Conservation (phyloP, 2,113 vertebrate genomes). For the Oreocharis arfaki region DNA sequence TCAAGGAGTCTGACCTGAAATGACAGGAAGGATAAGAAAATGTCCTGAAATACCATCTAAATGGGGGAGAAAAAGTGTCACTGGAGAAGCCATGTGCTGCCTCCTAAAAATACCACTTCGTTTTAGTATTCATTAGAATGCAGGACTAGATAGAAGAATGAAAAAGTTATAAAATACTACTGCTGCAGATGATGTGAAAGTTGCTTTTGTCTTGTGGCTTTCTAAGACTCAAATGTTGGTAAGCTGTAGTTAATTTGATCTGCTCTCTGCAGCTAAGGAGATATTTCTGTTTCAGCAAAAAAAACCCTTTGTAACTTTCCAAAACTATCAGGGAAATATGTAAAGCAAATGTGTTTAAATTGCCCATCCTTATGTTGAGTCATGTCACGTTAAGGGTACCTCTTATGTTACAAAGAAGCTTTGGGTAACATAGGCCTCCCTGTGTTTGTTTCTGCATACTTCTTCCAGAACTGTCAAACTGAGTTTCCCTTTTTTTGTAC, state of each 20-base stretch:
- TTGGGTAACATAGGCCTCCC: neutral
- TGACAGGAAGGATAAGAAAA: neutral
- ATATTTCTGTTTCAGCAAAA: neutral
- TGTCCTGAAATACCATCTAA: neutral
- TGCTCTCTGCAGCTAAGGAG: neutral
- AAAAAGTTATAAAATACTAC: neutral
- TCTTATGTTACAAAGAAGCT: neutral
- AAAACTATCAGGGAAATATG: neutral
- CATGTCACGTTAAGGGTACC: neutral
- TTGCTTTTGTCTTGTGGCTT: neutral
- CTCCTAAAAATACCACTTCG: neutral
- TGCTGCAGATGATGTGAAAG: neutral
- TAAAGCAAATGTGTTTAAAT: neutral
- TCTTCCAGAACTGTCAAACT: neutral
- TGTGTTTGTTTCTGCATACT: neutral
- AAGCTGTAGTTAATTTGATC: neutral
- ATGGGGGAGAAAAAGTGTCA: accelerated
- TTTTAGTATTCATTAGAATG: neutral
- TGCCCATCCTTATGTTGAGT: neutral
- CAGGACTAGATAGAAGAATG: neutral
- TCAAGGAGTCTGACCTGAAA: neutral
- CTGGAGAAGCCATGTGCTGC: neutral
- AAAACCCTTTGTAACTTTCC: neutral
- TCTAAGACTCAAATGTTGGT: neutral
- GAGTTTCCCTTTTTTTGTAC: neutral